Base-by-base conservation (phyloP, 1,140 invertebrate species). In the Dolichoris vasculosae region DNA sequence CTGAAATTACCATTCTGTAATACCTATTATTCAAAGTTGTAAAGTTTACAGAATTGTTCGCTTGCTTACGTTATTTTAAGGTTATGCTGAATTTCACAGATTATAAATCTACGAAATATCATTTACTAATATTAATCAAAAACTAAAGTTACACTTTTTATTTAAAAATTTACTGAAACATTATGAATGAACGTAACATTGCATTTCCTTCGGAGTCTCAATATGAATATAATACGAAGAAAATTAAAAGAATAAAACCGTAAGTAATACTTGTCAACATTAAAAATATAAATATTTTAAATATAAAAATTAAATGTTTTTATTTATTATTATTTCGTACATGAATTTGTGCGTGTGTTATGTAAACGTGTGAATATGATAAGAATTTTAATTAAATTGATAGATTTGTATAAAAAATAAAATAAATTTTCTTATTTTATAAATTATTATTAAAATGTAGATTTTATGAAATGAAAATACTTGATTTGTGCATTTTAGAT, bases 201-300 rank as follows among this genome's bases (percentile, higher is more conserved):
- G 63, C 82, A 15, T 86, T 83, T 40, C 75, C 76, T n/a, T 73
- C 85, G 7, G 85, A 86, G 30, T 48, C 23, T 64, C 35, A 73
- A 46, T 6, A 38, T 75, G 48, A 83, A 75, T 86, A 20, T 30
- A 73, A 32, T 23, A 51, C 23, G 2, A 78, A 79, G 40, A 86
- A 83, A 69, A 35, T 30, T 23, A 20, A 11, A 0, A 82, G 51
- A 38, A 0, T n/a, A 11, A 0, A 59, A 30, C 78, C 78, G 84
- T 85, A 71, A 84, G 83, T 84, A 59, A 7, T 9, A n/a, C n/a
- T n/a, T n/a, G n/a, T n/a, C n/a, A 46, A 76, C 2, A 46, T 9
- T 32, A 51, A 55, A 77, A 51, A 35, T 30, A 51, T 55, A 35
- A 77, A 51, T 30, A n/a, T 9, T 73, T 73, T 38, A 71, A n/a